Conservation (phyloP, 2,888 invertebrate genomes). For the Laothoe populi region DNA sequence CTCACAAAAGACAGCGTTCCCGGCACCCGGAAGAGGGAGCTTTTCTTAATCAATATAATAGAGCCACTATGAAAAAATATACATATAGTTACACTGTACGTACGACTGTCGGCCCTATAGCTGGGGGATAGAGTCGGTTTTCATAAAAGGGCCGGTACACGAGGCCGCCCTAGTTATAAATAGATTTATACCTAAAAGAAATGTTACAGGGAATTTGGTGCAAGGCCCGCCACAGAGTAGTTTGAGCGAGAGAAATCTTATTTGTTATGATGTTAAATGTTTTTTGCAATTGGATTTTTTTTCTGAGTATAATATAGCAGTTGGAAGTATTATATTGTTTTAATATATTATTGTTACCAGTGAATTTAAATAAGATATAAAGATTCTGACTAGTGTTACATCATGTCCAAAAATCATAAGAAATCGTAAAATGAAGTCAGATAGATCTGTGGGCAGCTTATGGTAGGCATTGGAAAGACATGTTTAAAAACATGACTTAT, state of each 20-base stretch:
- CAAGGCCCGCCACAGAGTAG: constrained; percentile 73
- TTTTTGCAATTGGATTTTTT: not conserved
- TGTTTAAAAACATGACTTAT: no score
- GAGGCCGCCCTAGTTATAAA: constrained; percentile 83
- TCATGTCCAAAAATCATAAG: no score
- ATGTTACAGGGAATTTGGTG: constrained; percentile 84
- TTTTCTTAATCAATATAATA: constrained; percentile 84
- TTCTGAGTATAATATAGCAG: not conserved
- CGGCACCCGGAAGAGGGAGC: constrained; percentile 77
- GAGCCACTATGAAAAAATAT: constrained; percentile 82
- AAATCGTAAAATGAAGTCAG: no score
- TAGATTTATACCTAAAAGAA: constrained; percentile 85
- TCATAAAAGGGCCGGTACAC: constrained; percentile 49
- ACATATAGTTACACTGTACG: constrained; percentile 58
- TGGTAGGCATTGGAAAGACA: no score
- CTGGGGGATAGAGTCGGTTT: constrained; percentile 45
- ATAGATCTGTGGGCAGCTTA: no score
- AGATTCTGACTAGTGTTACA: no score
- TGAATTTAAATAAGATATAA: no score
- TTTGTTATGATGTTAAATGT: not conserved
- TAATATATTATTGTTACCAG: no score
- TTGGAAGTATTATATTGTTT: no score
- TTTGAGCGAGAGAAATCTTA: constrained; percentile 44
- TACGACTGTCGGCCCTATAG: constrained; percentile 46
- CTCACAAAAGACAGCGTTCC: constrained; percentile 70